These are phyloP conservation scores for Antechinus flavipes DNA, from an alignment of 2,113 vertebrate genomes.

Conservation along the genomic window DNA sequence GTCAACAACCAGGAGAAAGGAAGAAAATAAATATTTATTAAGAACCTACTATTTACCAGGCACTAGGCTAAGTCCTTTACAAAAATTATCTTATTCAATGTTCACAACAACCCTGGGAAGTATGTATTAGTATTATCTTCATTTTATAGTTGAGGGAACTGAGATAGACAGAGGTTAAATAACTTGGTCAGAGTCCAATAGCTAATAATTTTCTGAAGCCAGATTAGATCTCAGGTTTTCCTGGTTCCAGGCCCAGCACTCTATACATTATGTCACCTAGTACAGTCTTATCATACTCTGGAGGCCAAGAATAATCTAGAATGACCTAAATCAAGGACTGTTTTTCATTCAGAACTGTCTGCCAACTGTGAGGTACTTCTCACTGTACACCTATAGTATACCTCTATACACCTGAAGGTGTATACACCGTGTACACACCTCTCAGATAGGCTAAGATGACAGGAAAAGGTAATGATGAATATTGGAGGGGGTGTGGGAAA, in stretches of 20 bases:
- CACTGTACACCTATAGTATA: no score
- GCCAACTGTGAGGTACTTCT: no score
- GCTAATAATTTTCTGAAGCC: neutral
- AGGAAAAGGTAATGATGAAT: no score
- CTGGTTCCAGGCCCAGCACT: neutral
- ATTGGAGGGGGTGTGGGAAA: no score
- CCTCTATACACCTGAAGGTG: no score
- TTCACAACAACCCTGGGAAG: neutral
- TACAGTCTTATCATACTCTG: neutral
- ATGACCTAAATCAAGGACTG: neutral
- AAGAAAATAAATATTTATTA: neutral
- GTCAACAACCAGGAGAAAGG: neutral
- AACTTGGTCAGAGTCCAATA: neutral
- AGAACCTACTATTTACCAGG: neutral
- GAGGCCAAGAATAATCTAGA: neutral
- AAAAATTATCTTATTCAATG: neutral
- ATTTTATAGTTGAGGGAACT: neutral
- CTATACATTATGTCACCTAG: neutral
- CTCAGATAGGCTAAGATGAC: no score
- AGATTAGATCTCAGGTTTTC: neutral
- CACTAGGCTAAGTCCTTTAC: neutral
- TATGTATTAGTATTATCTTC: neutral
- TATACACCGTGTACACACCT: no score
- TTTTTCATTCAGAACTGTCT: neutral
- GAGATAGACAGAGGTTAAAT: neutral